These are phyloP conservation scores for Cyanoderma ruficeps DNA, from an alignment of 2,113 vertebrate genomes.

Conservation along the genomic window DNA sequence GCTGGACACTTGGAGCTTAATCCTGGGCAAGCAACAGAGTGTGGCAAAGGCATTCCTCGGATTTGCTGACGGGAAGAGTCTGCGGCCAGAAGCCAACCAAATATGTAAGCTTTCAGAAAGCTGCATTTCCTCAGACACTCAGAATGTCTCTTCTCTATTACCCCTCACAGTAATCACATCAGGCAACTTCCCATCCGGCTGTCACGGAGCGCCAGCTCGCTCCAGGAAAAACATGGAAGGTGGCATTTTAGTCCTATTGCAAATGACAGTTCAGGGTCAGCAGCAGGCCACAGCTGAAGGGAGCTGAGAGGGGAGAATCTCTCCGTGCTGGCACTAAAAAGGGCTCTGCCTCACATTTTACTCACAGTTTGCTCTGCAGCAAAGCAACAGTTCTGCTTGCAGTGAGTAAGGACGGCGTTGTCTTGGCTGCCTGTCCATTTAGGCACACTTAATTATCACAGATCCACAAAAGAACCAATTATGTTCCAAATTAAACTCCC, in stretches of 20 bases:
- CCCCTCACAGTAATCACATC: not conserved
- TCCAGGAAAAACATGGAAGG: not conserved
- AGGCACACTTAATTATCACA: not conserved
- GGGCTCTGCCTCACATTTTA: not conserved
- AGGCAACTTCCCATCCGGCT: not conserved
- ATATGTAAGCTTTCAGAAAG: not conserved
- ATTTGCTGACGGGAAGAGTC: constrained; percentile 28
- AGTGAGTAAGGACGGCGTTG: not conserved
- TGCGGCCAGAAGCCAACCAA: constrained; percentile 35
- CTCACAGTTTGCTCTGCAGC: not conserved
- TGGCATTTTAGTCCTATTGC: not conserved
- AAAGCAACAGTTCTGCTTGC: not conserved
- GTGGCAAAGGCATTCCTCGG: constrained; percentile 26
- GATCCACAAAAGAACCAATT: not conserved
- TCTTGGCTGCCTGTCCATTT: not conserved
- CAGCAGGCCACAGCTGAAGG: not conserved
- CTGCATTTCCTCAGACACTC: not conserved
- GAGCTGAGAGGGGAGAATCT: not conserved
- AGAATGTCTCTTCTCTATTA: not conserved
- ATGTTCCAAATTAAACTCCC: not conserved
- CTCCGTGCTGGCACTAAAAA: not conserved
- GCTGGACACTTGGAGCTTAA: not conserved
- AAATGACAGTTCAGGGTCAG: not conserved
- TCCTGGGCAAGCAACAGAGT: not conserved
- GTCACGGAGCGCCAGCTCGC: not conserved